phyloP scores from a whole-genome alignment of 2,888 invertebrate species.

The Tetheella fluctuosa region DNA sequence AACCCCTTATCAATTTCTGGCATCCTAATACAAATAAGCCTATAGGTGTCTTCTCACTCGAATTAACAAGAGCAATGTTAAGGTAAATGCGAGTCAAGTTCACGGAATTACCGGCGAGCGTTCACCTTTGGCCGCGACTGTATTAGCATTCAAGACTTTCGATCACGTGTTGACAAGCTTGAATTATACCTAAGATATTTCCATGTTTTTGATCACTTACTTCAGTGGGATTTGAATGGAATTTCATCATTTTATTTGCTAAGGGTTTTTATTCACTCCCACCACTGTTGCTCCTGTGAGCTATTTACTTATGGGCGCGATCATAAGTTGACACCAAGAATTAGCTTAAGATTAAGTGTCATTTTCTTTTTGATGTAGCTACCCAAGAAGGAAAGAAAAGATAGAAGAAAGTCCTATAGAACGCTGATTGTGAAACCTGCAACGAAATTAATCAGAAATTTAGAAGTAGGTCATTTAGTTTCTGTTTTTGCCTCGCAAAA shows the following conservation, averaged over 20 bases:
- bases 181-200: neutral
- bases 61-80: slow-evolving; percentile 52
- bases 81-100: slow-evolving; percentile 74
- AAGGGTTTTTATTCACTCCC: neutral
- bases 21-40: neutral
- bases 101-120: slow-evolving; percentile 54
- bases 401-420: no score
- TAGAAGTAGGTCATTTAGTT: no score
- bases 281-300: neutral
- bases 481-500: no score
- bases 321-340: no score
- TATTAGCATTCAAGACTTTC: slow-evolving; percentile 36
- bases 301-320: neutral
- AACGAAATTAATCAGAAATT: no score
- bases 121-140: slow-evolving; percentile 71
- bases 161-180: neutral
- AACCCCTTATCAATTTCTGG: neutral
- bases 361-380: no score
- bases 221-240: slow-evolving; percentile 11
- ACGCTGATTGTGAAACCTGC: no score
- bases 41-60: slow-evolving; percentile 14
- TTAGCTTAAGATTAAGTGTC: no score
- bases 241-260: neutral
- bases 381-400: no score
- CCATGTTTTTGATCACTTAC: neutral